phyloP scores from a whole-genome alignment of 2,888 invertebrate genomes.

The Dusona sp. region DNA sequence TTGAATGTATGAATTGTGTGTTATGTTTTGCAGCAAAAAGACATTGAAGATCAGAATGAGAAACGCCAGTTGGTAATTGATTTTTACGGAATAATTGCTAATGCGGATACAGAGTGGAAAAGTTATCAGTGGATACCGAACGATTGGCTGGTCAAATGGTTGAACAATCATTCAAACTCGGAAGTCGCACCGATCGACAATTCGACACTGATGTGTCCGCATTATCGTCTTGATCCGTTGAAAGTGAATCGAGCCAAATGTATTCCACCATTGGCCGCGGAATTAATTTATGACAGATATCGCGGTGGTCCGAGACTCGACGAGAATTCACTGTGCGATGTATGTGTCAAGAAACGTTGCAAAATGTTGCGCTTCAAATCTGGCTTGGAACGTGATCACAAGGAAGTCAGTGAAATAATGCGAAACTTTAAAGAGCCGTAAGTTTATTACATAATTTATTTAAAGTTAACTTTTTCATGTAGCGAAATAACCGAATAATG shows the following conservation, averaged over 20 bases:
- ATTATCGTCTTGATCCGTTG: constrained; percentile 85
- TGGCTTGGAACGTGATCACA: constrained; percentile 85
- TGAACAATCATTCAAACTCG: constrained; percentile 78
- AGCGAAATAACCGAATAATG: too few relatives aligned
- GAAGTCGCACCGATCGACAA: constrained; percentile 85
- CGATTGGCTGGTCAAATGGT: constrained; percentile 86
- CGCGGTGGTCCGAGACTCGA: constrained; percentile 85
- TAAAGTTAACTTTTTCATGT: too few relatives aligned
- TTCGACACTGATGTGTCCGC: constrained; percentile 84
- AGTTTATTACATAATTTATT: constrained; percentile 66
- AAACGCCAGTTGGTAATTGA: constrained; percentile 82
- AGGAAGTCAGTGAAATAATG: constrained; percentile 84
- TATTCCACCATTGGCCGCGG: constrained; percentile 82
- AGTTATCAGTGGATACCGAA: constrained; percentile 85
- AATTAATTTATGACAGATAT: constrained; percentile 84
- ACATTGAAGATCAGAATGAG: constrained; percentile 81
- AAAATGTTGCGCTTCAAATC: constrained; percentile 84
- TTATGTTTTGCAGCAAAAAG: constrained; percentile 78
- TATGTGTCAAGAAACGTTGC: constrained; percentile 86
- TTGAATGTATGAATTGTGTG: too few relatives aligned
- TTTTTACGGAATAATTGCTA: constrained; percentile 78
- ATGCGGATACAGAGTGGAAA: constrained; percentile 68
- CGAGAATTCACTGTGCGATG: constrained; percentile 80
- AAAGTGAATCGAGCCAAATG: constrained; percentile 85
- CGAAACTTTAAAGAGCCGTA: constrained; percentile 83